Conservation (phyloP, 2,113 vertebrate genomes). For the Gnathonemus longibarbis region DNA sequence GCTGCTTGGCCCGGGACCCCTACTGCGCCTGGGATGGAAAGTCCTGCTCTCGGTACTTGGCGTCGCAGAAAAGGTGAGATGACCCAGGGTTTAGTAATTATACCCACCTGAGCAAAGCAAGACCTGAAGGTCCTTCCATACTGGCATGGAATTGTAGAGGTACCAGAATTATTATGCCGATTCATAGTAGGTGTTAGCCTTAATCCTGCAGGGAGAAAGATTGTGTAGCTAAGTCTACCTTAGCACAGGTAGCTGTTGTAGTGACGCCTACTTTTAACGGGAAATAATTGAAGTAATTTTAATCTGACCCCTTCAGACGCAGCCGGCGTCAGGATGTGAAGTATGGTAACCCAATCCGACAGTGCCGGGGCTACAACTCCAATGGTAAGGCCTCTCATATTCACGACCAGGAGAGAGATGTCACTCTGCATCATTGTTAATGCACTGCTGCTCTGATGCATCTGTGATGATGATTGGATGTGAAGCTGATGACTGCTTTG, state of each 20-base stretch:
- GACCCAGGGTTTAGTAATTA: background rate
- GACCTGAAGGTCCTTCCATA: background rate
- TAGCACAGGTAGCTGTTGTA: background rate
- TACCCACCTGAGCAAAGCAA: background rate
- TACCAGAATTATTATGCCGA: background rate
- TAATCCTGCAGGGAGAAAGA: background rate
- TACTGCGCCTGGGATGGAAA: constrained; percentile 98
- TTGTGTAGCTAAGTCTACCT: background rate
- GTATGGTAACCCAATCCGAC: constrained; percentile 73
- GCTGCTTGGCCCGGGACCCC: constrained; percentile 91
- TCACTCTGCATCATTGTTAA: background rate
- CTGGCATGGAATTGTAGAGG: background rate
- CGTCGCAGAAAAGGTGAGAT: constrained; percentile 86
- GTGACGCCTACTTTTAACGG: background rate
- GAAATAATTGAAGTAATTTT: constrained; percentile 37
- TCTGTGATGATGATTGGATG: background rate
- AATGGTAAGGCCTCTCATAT: constrained; percentile 51
- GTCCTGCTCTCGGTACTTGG: constrained; percentile 87
- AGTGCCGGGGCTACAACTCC: constrained; percentile 71
- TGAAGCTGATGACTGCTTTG: constrained; percentile 33
- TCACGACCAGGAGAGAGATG: background rate
- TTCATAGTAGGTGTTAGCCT: background rate
- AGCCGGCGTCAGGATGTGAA: constrained; percentile 73
- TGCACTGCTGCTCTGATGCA: background rate
- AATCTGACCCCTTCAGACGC: constrained; percentile 64